Base-by-base conservation (phyloP, 2,888 invertebrate species). In the Euspilapteryx auroguttella region DNA sequence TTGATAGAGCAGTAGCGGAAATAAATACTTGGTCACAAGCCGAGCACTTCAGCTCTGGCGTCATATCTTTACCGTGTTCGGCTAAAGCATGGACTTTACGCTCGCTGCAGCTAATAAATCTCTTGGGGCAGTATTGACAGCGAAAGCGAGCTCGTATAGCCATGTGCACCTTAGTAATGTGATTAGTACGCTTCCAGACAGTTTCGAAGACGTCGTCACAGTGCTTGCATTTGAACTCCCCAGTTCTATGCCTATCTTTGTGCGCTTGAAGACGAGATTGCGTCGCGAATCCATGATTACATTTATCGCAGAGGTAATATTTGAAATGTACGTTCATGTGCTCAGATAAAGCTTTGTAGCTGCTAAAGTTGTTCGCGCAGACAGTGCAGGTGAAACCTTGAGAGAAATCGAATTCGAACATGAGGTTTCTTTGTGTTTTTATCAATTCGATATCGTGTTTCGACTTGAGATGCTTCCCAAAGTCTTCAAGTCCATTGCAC, bases 111-210 rank as follows among this genome's bases (percentile, higher is more conserved):
- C 37, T 24, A 10, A 29, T 30, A 20, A 41, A 54, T 12, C 37
- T 37, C 15, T 45, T 41, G 1, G 38, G 30, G 11, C 54, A 54
- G 25, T 47, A 53, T 25, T 38, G 43, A 21, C 54, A 54, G 4
- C 33, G n/a, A n/a, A n/a, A n/a, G n/a, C n/a, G n/a, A n/a, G n/a
- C n/a, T n/a, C n/a, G n/a, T 37, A 31, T 44, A 50, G 3, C 71
- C 32, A 65, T 69, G 14, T 73, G 73, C 27, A 66, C 68, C 0
- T 58, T 63, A 11, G 68, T 71, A 0, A 71, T 61, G 23, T 75
- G 75, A 0, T 65, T 59, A 21, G 69, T 71, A 37, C 62, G 63
- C 31, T 71, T 68, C 0, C 66, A 68, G 24, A 71, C 68, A 0
- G 61, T 63, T 0, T 63, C 52, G 36, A 73, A 73, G 0, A 56